phyloP scores from a whole-genome alignment of 2,113 vertebrate species.

The Polyodon spathula region DNA sequence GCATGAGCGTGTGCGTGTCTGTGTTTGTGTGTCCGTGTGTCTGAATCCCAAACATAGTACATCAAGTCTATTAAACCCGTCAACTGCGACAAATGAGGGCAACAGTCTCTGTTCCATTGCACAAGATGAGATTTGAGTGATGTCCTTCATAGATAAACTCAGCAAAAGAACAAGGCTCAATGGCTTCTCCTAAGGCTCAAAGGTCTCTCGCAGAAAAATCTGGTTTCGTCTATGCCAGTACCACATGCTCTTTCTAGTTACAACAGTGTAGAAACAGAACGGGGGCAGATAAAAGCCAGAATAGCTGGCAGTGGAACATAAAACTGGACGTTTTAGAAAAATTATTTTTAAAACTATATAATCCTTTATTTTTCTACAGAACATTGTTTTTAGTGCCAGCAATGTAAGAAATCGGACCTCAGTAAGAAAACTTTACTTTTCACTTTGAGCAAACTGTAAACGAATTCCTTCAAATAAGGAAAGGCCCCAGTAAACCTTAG shows the following conservation, averaged over 20 bases:
- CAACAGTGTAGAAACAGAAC: constrained; percentile 2
- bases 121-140: constrained; percentile 11
- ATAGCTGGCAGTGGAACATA: no score
- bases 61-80: neutral
- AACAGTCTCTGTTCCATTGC: constrained; percentile 3
- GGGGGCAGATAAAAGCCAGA: neutral
- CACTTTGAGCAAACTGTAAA: no score
- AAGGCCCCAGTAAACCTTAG: no score
- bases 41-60: neutral
- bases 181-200: neutral
- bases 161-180: constrained; percentile 8
- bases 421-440: no score
- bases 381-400: no score
- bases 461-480: no score
- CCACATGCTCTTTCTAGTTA: constrained; percentile 13
- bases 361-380: no score
- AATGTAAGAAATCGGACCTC: no score
- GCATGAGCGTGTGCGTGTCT: neutral
- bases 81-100: neutral
- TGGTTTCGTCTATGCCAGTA: constrained; percentile 17
- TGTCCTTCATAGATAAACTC: neutral
- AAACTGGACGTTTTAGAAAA: no score
- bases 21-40: neutral
- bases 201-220: constrained; percentile 3
- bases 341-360: no score